Evolutionary conservation across 2,113 vertebrate species (phyloP).

Genomic region (Toxotes jaculatrix): DNA sequence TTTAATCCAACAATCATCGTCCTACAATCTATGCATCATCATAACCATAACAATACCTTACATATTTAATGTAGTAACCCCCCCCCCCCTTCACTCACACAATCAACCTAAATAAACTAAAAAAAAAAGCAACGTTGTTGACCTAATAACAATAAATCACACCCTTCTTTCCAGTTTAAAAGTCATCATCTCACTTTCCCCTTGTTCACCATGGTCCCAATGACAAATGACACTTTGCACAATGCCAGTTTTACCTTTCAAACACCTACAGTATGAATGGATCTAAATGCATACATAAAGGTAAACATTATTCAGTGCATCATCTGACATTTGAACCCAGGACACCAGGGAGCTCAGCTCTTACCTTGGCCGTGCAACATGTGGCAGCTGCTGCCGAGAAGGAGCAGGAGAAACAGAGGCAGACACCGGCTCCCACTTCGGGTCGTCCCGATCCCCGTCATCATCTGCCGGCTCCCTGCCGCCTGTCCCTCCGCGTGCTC

Average conservation of each 20-base stretch:
- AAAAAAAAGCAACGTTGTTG: constrained; percentile 8
- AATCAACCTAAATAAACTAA: constrained; percentile 24
- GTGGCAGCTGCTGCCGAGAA: constrained; percentile 76
- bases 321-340: constrained; percentile 16
- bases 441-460: constrained; percentile 33
- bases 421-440: constrained; percentile 45
- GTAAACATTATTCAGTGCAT: neutral
- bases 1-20: constrained; percentile 65
- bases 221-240: constrained; percentile 16
- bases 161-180: constrained; percentile 31
- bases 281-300: neutral
- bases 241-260: neutral
- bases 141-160: constrained; percentile 47
- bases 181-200: constrained; percentile 34
- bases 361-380: constrained; percentile 84
- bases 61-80: constrained; percentile 3
- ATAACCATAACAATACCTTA: constrained; percentile 58
- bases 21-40: constrained; percentile 34
- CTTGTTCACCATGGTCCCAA: constrained; percentile 13
- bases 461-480: constrained; percentile 22
- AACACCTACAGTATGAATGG: neutral
- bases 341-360: constrained; percentile 23
- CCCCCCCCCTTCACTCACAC: neutral
- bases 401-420: constrained; percentile 63
- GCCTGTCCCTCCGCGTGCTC: constrained; percentile 39